Evolutionary conservation across 2,113 vertebrate genomes (phyloP), one percentile per base, ranked within the genome.

Genomic region (Chaetops frenatus): DNA sequence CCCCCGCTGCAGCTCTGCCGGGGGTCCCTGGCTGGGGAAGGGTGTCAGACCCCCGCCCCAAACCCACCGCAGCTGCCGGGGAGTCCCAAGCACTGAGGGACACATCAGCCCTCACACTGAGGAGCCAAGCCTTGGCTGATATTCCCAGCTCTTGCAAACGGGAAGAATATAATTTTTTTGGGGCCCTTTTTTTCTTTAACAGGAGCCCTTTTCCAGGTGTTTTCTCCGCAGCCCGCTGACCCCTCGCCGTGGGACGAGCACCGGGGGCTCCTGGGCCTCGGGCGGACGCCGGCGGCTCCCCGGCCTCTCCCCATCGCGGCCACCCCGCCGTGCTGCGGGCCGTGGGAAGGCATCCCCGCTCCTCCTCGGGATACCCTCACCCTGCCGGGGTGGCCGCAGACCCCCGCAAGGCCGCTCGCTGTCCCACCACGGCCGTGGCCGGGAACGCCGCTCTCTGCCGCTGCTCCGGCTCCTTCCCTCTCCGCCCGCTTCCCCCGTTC

Each of bases 401-500:
- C 21, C 69, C 69, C n/a, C 7, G 3, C 27, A 51, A 47, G 23
- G 56, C 91, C 18, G 1, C 15, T 58, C 18, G 1, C 15, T 58
- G 61, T n/a, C 86, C 81, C 81, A 2, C 27, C 71, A 4, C 17
- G 6, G 13, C 71, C 70, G 15, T 58, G 71, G 71, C 72, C 1
- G 51, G 65, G 56, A 84, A 27, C 31, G 11, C 57, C 9, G 9
- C 24, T 31, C 25, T 25, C 21, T 36, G 10, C 12, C 36, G 22
- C 19, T 62, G 29, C 35, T 35, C 66, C 9, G 3, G 33, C 48
- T 74, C n/a, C 54, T 91, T 76, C 90, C 33, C 50, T 42, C 65
- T 78, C 90, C 56, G 92, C 72, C 91, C 27, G 78, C 70, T 85
- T 92, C 88, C 72, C 51, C 48, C 54, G 45, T 70, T 31, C 77